Evolutionary conservation across 2,113 vertebrate species (phyloP), one percentile per base, ranked within the genome.

Genomic region (Cricetomys ansorgei): DNA sequence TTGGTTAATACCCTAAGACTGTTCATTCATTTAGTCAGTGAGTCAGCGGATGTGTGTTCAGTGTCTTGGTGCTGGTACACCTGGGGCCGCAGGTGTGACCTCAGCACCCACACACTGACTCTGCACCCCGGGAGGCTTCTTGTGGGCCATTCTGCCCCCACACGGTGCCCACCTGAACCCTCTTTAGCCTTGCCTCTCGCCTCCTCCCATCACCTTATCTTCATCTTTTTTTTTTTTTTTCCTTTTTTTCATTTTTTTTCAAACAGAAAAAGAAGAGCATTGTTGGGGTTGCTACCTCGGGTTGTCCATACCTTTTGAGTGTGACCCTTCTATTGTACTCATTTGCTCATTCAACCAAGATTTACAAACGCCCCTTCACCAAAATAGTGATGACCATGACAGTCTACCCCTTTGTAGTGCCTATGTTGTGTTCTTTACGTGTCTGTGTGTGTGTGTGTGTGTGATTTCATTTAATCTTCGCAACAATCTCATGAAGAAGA

Each of bases 11-110:
- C 64, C 93, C 92, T 84, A 62, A n/a, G n/a, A 73, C 76, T 29
- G n/a, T 94, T 93, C 96, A 96, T 96, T 95, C 94, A 97, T 69
- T 93, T 95, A 85, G 67, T 94, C 91, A 93, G 53, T 1, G 34
- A 96, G 62, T 57, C 95, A 93, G 45, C 64, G 84, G 27, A 81
- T 86, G 90, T 92, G 92, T 94, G 50, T 84, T 89, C 67, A 57
- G 59, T n/a, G 90, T 85, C 88, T 85, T 34, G 48, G 64, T 12
- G 84, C 84, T 80, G 55, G 59, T 29, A 1, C 69, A 34, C 53
- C 50, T n/a, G 79, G 85, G 27, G 40, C 75, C 53, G 7, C 12
- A 40, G 64, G 40, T 76, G 57, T 62, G 45, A 59, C 43, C 91
- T 92, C 17, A 77, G 25, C 67, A 50, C 48, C 94, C 23, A 48